A percentile compares a stretch with the other conserved stretches of the same genome.
Conservation (phyloP, 2,888 invertebrate species). For the Zygaena filipendulae region DNA sequence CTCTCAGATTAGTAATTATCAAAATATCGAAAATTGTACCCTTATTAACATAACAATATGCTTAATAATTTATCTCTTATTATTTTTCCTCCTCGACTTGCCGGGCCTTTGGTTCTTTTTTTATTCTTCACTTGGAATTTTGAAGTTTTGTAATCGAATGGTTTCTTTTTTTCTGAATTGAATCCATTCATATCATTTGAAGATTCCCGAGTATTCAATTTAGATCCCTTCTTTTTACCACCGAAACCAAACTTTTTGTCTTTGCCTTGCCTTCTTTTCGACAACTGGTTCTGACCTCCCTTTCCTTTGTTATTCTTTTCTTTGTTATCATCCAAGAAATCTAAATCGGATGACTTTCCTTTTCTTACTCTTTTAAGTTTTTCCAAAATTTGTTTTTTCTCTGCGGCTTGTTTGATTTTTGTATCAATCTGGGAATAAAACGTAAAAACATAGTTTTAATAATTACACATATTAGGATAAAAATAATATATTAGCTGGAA, state of each 20-base stretch:
- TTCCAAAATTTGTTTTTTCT: conserved; percentile 92
- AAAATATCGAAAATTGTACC: no score
- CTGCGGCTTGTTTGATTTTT: conserved; percentile 84
- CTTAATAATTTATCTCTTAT: conserved; percentile 34
- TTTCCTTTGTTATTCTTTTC: conserved; percentile 31
- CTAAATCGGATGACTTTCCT: conserved; percentile 81
- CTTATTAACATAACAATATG: no score
- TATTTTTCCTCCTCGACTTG: conserved; percentile 59
- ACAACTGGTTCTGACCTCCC: conserved; percentile 38
- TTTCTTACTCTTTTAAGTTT: conserved; percentile 94
- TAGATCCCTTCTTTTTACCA: conserved; percentile 92
- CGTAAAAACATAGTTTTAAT: no score
- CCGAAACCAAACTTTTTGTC: conserved; percentile 94
- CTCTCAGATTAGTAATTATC: no score
- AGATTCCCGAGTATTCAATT: conserved; percentile 88
- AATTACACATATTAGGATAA: no score
- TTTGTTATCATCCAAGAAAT: conserved; percentile 79
- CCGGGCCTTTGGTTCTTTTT: conserved; percentile 63
- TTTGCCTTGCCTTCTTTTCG: conserved; percentile 71
- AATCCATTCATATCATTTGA: conserved; percentile 73
- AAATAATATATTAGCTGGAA: no score
- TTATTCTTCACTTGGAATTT: conserved; percentile 45
- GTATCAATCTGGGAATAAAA: conserved; percentile 75
- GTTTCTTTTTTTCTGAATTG: conserved; percentile 45
- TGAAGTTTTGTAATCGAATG: conserved; percentile 46